Conservation (phyloP, 1,140 invertebrate genomes). For the Coenobita brevimanus region DNA sequence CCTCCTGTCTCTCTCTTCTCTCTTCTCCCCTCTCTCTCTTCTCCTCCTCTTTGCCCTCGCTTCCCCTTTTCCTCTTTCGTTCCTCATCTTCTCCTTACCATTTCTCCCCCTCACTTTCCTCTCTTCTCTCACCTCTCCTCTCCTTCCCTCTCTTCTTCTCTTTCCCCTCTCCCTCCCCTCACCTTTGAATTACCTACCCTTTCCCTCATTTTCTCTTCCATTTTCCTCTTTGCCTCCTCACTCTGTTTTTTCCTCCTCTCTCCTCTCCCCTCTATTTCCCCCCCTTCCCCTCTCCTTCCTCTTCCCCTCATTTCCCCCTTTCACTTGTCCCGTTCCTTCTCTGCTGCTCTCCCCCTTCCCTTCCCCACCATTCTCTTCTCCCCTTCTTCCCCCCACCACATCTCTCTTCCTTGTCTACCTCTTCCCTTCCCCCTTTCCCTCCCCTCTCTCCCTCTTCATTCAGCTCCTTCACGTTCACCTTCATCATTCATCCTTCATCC, state of each 20-base stretch:
- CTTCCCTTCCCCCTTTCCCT: neutral
- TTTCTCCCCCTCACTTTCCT: neutral
- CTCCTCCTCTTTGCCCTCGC: too few relatives aligned
- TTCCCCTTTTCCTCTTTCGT: too few relatives aligned
- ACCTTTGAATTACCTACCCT: neutral
- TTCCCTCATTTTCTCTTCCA: neutral
- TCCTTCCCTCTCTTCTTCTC: neutral
- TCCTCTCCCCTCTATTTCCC: neutral
- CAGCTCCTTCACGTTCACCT: neutral
- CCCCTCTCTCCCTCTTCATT: neutral
- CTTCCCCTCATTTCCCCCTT: neutral
- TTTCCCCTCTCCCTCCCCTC: neutral
- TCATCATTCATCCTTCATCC: too few relatives aligned
- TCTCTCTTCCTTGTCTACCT: neutral
- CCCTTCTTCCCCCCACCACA: neutral
- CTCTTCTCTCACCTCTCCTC: neutral
- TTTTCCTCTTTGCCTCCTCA: neutral
- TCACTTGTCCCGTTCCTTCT: neutral
- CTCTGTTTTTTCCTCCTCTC: neutral
- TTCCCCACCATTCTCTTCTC: neutral
- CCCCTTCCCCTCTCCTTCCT: neutral
- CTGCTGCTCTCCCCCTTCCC: neutral
- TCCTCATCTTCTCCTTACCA: too few relatives aligned
- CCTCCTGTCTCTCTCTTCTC: too few relatives aligned
- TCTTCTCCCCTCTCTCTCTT: too few relatives aligned